Evolutionary conservation across 2,888 invertebrate genomes (phyloP).

Genomic region (Gryllus longicercus): DNA sequence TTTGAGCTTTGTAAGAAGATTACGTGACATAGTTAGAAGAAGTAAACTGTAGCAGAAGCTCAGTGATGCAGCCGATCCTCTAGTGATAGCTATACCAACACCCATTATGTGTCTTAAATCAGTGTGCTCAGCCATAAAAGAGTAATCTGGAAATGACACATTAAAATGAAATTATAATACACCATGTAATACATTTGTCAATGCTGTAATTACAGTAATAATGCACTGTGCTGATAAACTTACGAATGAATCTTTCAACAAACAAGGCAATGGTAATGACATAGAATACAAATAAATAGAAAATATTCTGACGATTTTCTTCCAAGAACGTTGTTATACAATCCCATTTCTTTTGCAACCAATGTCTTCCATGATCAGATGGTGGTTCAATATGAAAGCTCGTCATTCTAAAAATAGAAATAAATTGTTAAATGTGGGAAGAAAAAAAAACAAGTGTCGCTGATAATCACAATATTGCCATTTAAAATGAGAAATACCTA

Average conservation of each 20-base stretch:
- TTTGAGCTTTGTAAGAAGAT: slow-evolving; percentile 87
- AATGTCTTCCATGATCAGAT: slow-evolving; percentile 64
- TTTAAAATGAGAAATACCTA: slow-evolving; percentile 44
- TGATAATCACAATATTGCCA: too few relatives aligned
- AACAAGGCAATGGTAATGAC: slow-evolving; percentile 92
- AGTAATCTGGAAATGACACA: slow-evolving; percentile 65
- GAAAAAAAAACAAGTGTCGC: too few relatives aligned
- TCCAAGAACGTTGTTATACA: slow-evolving; percentile 86
- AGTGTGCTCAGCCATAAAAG: slow-evolving; percentile 93
- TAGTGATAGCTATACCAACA: slow-evolving; percentile 90
- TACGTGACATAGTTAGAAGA: slow-evolving; percentile 87
- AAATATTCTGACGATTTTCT: slow-evolving; percentile 93
- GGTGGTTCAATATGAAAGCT: slow-evolving; percentile 86
- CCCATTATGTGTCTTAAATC: slow-evolving; percentile 96
- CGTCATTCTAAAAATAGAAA: slow-evolving; percentile 65
- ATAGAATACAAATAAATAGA: slow-evolving; percentile 90
- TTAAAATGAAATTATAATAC: neutral
- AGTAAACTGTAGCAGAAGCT: slow-evolving; percentile 92
- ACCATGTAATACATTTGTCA: neutral
- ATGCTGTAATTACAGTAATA: neutral
- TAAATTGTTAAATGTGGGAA: neutral
- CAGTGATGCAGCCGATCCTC: slow-evolving; percentile 89
- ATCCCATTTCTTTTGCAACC: slow-evolving; percentile 77
- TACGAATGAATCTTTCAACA: slow-evolving; percentile 89
- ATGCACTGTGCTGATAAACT: slow-evolving; percentile 45